These are phyloP conservation scores for Dendrolimus pini DNA, from an alignment of 2,888 invertebrate genomes.

Conservation along the genomic window DNA sequence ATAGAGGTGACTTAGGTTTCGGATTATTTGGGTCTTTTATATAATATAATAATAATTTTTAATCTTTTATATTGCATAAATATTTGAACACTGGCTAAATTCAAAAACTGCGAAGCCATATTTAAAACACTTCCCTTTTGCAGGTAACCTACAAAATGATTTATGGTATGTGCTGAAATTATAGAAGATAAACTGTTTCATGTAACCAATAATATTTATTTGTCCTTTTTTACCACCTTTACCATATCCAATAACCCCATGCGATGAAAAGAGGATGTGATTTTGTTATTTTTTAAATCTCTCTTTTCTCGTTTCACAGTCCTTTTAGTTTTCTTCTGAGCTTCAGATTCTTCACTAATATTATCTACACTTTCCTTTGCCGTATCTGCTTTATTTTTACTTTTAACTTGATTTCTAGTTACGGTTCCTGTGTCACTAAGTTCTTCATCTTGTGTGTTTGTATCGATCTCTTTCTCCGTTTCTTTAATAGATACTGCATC, in stretches of 20 bases:
- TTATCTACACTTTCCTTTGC: background rate
- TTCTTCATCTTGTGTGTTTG: background rate
- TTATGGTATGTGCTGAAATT: too few relatives aligned
- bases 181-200: too few relatives aligned
- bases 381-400: background rate
- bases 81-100: too few relatives aligned
- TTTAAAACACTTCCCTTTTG: too few relatives aligned
- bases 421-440: too few relatives aligned
- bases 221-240: conserved; percentile 10
- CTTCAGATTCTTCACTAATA: background rate
- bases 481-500: background rate
- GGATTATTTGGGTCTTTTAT: too few relatives aligned
- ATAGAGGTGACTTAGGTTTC: too few relatives aligned
- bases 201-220: background rate
- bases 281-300: conserved; percentile 23
- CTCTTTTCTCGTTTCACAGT: conserved; percentile 16
- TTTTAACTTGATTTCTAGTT: background rate
- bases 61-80: too few relatives aligned
- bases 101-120: too few relatives aligned
- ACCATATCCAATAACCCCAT: conserved; percentile 38
- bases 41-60: too few relatives aligned
- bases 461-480: background rate
- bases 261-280: conserved; percentile 38
- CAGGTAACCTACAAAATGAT: too few relatives aligned
- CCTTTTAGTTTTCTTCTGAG: background rate